Evolutionary conservation across 1,140 invertebrate genomes (phyloP), one percentile per base, ranked within the genome.

Genomic region (Magallana ariakensis): DNA sequence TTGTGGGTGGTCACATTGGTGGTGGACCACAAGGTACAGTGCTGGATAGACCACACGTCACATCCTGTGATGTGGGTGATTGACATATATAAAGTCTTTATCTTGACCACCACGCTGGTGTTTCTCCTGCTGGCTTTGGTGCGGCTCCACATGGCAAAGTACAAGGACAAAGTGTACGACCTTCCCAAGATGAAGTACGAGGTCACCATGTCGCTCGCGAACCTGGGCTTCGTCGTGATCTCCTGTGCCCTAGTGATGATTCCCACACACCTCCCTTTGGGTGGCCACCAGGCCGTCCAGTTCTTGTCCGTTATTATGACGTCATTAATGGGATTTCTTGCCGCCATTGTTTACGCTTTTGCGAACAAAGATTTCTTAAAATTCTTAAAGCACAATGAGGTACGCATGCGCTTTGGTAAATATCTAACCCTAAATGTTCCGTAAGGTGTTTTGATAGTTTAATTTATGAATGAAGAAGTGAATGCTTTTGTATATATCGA

Each of bases 31-130:
- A 86, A 86, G 53, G 66, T 84, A 9, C 85, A 60, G 57, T 85
- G 85, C 46, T 88, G 87, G 87, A 83, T 70, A 7, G 83, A 84
- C 53, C 83, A 88, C 15, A 70, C 85, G 15, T 60, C 83, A 75
- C 66, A 83, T 56, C 66, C 85, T 0, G 57, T 85, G 4, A 86
- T 88, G 58, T 88, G 87, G 87, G 85, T 88, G 16, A 66, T 88
- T 22, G 81, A 88, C 46, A 70, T 86, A 16, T 85, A 85, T 9
- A 86, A 86, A 70, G 26, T 88, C 7, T 62, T 86, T 8, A 83
- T 75, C 53, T 62, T 88, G 8, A 33, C 80, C 0, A 22, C 82
- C 13, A 84, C 75, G 0, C 10, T 86, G 5, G 16, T 83, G 10
- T 62, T 88, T 15, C 85, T 88, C 0, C 8, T 58, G 19, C 7